Evolutionary conservation across 2,888 invertebrate genomes (phyloP).

Genomic region (Apodemia duryi): DNA sequence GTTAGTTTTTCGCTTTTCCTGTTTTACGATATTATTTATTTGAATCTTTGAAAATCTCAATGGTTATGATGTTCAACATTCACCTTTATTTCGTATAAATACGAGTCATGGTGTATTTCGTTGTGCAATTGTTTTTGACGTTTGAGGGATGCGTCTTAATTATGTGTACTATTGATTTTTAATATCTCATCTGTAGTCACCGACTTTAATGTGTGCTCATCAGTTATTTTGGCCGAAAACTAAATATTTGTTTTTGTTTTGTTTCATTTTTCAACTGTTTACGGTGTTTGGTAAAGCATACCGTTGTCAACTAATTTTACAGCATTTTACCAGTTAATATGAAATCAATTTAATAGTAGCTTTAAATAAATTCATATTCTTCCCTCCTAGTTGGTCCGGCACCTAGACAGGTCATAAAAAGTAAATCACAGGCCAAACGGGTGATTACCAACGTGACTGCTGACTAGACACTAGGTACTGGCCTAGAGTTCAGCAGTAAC

Average conservation of each 20-base stretch:
- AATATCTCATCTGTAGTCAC: constrained; percentile 45
- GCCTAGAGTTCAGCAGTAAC: too few relatives aligned
- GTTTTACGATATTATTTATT: constrained; percentile 32
- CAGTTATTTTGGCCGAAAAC: not conserved
- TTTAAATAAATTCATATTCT: too few relatives aligned
- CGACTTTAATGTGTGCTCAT: constrained; percentile 1
- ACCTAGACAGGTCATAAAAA: too few relatives aligned
- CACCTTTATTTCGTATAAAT: constrained; percentile 34
- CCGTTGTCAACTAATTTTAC: too few relatives aligned
- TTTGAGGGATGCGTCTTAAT: constrained; percentile 76
- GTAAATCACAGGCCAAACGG: too few relatives aligned
- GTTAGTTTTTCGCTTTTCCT: constrained; percentile 31
- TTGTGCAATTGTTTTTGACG: constrained; percentile 46
- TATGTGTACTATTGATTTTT: constrained; percentile 71
- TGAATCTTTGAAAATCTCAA: constrained; percentile 32
- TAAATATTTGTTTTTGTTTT: not conserved
- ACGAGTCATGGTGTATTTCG: constrained; percentile 29
- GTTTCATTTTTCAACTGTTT: too few relatives aligned
- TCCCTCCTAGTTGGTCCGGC: too few relatives aligned
- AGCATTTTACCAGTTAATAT: too few relatives aligned
- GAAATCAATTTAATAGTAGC: too few relatives aligned
- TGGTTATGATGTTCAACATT: constrained; percentile 31
- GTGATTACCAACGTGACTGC: too few relatives aligned
- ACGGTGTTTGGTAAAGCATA: too few relatives aligned
- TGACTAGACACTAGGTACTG: too few relatives aligned